Evolutionary conservation across 2,888 invertebrate genomes (phyloP).

Genomic region (Margaritifera margaritifera): DNA sequence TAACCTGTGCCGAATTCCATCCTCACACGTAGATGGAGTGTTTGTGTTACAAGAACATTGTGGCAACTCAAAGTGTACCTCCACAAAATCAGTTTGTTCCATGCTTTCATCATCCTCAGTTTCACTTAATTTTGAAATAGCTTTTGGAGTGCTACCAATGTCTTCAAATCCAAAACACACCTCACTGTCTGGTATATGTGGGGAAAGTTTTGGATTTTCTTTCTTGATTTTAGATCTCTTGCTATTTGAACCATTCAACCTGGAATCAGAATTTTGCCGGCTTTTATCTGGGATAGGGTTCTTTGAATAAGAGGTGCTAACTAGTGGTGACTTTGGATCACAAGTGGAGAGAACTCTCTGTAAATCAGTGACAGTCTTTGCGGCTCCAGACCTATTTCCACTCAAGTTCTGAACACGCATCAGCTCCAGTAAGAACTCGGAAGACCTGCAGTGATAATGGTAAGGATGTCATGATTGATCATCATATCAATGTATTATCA

Average conservation of each 20-base stretch:
- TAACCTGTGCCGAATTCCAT: conserved; percentile 21
- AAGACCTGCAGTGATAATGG: conserved; percentile 35
- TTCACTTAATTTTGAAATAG: background rate
- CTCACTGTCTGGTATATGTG: background rate
- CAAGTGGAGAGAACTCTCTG: conserved; percentile 14
- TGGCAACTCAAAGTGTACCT: conserved; percentile 18
- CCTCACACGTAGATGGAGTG: conserved; percentile 1
- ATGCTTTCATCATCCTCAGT: conserved; percentile 6
- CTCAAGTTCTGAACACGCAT: conserved; percentile 30
- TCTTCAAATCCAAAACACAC: conserved; percentile 32
- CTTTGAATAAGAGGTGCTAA: too few relatives aligned
- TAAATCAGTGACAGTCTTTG: conserved; percentile 19
- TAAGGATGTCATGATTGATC: too few relatives aligned
- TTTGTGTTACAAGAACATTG: conserved; percentile 27
- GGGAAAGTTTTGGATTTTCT: conserved; percentile 1
- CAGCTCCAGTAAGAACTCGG: conserved; percentile 43
- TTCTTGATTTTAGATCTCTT: conserved; percentile 2
- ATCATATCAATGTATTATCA: too few relatives aligned
- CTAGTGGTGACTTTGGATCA: too few relatives aligned
- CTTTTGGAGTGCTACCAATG: conserved; percentile 7
- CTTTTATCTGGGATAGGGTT: too few relatives aligned
- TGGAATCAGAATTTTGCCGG: too few relatives aligned
- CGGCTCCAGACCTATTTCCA: conserved; percentile 16
- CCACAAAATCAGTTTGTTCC: conserved; percentile 17
- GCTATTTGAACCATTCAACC: background rate